Base-by-base conservation (phyloP, 30 jellyfish, hydroid and myxozoan genomes). In the Aurelia coerulea region DNA sequence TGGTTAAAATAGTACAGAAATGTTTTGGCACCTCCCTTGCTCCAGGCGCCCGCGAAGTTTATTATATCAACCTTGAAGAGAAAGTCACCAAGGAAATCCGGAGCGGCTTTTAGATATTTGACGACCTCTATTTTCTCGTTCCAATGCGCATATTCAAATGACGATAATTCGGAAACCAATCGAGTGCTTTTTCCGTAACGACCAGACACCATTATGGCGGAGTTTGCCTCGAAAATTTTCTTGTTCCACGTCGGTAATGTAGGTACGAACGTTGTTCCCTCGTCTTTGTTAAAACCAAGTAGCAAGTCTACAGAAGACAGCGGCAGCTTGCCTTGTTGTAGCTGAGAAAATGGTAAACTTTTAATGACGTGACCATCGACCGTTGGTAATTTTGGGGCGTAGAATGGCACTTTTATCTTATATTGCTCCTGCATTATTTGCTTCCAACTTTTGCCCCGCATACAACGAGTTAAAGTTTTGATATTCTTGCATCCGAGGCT, bases 281-380 rank as follows among this genome's bases (percentile, higher is more conserved):
- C 90, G 17, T 80, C 90, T 65, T 66, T 65, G 68, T 69, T 80
- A 32, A 64, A 80, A 5, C 90, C 90, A 18, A 80, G 51, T 72
- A 80, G 13, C 8, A 64, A 41, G 16, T 80, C 90, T 31, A 60
- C 81, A 18, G 41, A 71, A n/a, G 81, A 10, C 0, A 51, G 50
- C 3, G 73, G 81, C 81, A 80, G 49, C 62, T 35, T 80, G 18
- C 79, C 81, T 56, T 33, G 56, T 5, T 9, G 23, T 10, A 19
- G 33, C 32, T 64, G 74, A 23, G 23, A 23, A 31, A n/a, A 65
- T 2, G 90, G 90, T 41, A 62, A 35, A 56, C 17, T 70, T 15
- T 29, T 53, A 0, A 80, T 19, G 16, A 80, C 80, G 46, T 66
- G 23, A 14, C 67, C 68, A 31, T 80, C 90, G 10, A 80, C 90